phyloP scores from a whole-genome alignment of 92 coral and sea anemone genomes.

The Siderastrea radians region DNA sequence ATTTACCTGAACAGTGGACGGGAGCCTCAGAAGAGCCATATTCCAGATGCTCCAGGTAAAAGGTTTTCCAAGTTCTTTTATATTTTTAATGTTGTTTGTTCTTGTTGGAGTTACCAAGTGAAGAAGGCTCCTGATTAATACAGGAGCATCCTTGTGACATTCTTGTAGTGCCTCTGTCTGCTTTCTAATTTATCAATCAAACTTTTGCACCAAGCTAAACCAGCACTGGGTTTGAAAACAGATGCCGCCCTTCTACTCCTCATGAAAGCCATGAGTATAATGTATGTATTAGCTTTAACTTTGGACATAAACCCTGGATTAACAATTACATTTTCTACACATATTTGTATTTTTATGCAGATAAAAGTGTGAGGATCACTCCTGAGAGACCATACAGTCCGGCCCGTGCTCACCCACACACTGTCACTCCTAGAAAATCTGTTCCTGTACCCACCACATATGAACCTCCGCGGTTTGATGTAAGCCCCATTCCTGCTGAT shows the following conservation, averaged over 20 bases:
- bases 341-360: constrained; percentile 38
- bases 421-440: constrained; percentile 80
- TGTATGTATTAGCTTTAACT: too few species aligned
- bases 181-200: too few species aligned
- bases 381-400: constrained; percentile 78
- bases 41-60: constrained; percentile 78
- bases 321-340: not conserved
- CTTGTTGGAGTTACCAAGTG: too few species aligned
- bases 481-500: constrained; percentile 74
- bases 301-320: too few species aligned
- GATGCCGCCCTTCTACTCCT: too few species aligned
- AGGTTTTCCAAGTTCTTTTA: not conserved
- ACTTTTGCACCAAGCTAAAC: too few species aligned
- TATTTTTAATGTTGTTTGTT: too few species aligned
- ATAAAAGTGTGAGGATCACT: constrained; percentile 80
- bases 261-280: too few species aligned
- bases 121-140: too few species aligned
- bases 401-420: constrained; percentile 54
- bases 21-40: constrained; percentile 65
- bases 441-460: constrained; percentile 92
- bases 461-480: constrained; percentile 77
- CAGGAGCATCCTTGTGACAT: too few species aligned
- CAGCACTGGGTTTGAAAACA: too few species aligned
- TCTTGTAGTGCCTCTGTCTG: too few species aligned
- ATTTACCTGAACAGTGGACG: constrained; percentile 67